These are phyloP conservation scores for Acanthaster planci DNA, from an alignment of 35 echinoderm and acorn worm genomes.

Conservation along the genomic window DNA sequence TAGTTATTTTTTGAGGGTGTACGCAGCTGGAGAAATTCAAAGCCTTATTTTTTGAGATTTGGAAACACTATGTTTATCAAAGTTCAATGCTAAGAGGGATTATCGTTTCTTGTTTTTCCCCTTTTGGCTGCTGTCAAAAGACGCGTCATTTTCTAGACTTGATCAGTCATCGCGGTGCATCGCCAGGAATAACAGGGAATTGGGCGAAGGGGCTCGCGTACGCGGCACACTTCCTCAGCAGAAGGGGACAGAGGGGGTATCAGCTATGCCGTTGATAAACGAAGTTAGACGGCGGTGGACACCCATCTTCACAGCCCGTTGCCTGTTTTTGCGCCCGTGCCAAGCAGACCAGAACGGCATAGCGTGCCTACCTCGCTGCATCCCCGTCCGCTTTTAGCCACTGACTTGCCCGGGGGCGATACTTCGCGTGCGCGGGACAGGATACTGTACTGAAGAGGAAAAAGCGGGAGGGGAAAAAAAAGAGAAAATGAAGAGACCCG, in stretches of 20 bases:
- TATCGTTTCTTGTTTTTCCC: no score
- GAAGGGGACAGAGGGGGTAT: not conserved
- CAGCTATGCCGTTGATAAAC: not conserved
- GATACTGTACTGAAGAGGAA: not conserved
- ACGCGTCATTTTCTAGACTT: no score
- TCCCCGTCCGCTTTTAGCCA: conserved; percentile 1
- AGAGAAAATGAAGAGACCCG: not conserved
- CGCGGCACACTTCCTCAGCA: no score
- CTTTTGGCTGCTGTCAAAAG: no score
- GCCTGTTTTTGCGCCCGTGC: conserved; percentile 6
- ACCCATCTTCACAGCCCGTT: not conserved
- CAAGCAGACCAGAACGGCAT: conserved; percentile 20
- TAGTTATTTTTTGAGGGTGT: no score
- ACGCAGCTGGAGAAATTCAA: no score
- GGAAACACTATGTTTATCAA: no score
- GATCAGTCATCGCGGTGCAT: no score
- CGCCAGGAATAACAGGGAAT: no score
- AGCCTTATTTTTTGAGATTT: no score
- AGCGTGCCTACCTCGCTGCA: not conserved
- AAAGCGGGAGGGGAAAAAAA: conserved; percentile 2
- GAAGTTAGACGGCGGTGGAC: not conserved
- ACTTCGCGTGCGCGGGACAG: conserved; percentile 6
- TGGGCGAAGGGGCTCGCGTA: no score
- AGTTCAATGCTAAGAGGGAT: no score
- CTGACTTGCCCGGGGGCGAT: not conserved